Conservation (phyloP, 2,888 invertebrate species). For the Aradus depressus region DNA sequence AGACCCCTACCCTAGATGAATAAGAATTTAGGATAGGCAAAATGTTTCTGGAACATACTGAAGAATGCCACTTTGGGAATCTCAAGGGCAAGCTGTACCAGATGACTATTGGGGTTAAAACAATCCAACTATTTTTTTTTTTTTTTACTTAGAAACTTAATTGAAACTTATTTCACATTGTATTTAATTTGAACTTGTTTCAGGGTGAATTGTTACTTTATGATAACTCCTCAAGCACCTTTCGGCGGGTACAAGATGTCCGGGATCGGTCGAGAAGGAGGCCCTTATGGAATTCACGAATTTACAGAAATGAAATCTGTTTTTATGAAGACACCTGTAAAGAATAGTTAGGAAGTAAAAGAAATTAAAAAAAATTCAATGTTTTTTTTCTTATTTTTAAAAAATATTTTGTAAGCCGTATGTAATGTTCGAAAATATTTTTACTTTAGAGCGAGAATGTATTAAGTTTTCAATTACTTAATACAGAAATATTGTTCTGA, state of each 20-base stretch:
- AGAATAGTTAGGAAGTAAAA: constrained; percentile 67
- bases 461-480: too few relatives aligned
- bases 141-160: too few relatives aligned
- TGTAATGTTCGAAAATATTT: too few relatives aligned
- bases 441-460: too few relatives aligned
- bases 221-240: constrained; percentile 69
- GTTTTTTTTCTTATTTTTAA: too few relatives aligned
- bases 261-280: constrained; percentile 88
- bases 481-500: too few relatives aligned
- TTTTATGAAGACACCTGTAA: constrained; percentile 56
- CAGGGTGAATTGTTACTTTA: constrained; percentile 89
- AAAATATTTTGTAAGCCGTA: too few relatives aligned
- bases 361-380: too few relatives aligned
- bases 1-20: too few relatives aligned
- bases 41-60: too few relatives aligned
- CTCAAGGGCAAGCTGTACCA: not conserved
- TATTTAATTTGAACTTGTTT: constrained; percentile 27
- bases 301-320: constrained; percentile 95
- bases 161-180: not conserved
- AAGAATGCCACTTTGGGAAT: too few relatives aligned
- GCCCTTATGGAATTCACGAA: constrained; percentile 81
- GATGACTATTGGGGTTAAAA: not conserved
- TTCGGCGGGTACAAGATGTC: constrained; percentile 97
- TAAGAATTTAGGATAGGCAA: too few relatives aligned
- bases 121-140: not conserved